Evolutionary conservation across 2,113 vertebrate genomes (phyloP), one percentile per base, ranked within the genome.

Genomic region (Pachypanchax playfairii): DNA sequence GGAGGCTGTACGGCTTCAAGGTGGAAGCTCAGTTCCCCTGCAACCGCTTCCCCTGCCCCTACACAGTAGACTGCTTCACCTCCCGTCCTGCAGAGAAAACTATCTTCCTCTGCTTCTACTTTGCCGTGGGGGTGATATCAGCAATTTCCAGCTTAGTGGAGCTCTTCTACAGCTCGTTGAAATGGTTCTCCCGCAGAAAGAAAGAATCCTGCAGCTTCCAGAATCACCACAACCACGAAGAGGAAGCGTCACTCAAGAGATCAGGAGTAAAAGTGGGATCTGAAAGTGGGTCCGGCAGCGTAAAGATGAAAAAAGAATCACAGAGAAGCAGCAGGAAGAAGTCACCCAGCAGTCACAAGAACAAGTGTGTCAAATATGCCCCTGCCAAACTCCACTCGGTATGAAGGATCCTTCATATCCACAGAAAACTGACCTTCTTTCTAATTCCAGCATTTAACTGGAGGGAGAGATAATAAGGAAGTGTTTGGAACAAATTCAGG

Each of bases 51-150:
- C 94, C 96, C 6, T 98, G 96, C 84, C 95, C 94, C 25, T 91
- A 97, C 86, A 92, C 65, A 0, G 95, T 98, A 67, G 95, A 98
- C 81, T 97, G 96, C 91, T 97, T 95, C 84, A 94, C 94, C 39
- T 97, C 95, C 26, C 93, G 95, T 5, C 94, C 96, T 18, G 93
- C 92, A 0, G 96, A 97, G 88, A 98, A 97, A 84, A 96, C 95
- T 0, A 70, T 97, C 80, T 97, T 98, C 89, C 91, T 98, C 66
- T 77, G 92, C 73, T 98, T 98, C 89, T 98, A 96, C 90, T 97
- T 97, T 49, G 65, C 65, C 2, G 90, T 97, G 12, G 95, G 96
- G 15, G 60, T 95, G 59, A 39, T 96, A 2, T 91, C 95, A 0
- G 92, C 92, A 0, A 12, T 93, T 46, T 93, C 93, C 79, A 96